These are phyloP conservation scores for Diplodus puntazzo DNA, from an alignment of 2,797 vertebrate species.

Conservation along the genomic window DNA sequence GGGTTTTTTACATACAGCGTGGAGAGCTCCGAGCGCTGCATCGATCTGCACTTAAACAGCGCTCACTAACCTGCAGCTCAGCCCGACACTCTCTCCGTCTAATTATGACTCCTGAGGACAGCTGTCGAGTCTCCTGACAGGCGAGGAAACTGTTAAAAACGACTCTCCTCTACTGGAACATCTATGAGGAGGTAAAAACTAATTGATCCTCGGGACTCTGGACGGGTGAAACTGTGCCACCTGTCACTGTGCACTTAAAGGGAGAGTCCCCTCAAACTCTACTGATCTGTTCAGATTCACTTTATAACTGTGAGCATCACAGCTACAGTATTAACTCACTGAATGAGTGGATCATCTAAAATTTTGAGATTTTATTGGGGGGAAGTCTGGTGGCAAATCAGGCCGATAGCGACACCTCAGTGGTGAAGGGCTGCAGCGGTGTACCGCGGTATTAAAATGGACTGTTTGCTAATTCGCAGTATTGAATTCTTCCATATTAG, in stretches of 20 bases:
- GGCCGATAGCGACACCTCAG: background rate
- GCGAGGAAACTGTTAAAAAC: constrained; percentile 40
- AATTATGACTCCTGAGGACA: constrained; percentile 29
- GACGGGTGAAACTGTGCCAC: background rate
- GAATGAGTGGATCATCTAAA: background rate
- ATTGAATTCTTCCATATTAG: too few species aligned
- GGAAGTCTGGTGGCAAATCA: background rate
- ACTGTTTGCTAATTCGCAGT: too few species aligned
- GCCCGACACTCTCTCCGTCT: constrained; percentile 22
- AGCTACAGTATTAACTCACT: background rate
- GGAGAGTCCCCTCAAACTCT: background rate
- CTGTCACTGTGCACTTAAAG: constrained; percentile 19
- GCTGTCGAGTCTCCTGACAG: constrained; percentile 15
- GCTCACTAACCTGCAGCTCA: constrained; percentile 54
- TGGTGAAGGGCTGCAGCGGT: too few species aligned
- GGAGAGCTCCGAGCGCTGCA: constrained; percentile 67
- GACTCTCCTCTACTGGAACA: constrained; percentile 12
- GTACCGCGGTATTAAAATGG: too few species aligned
- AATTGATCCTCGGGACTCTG: background rate
- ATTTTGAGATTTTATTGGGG: too few species aligned
- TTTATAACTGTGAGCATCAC: background rate
- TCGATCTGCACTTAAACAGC: constrained; percentile 75
- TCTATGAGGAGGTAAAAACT: background rate
- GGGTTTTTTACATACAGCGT: constrained; percentile 61
- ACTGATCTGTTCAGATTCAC: background rate